Base-by-base conservation (phyloP, 2,797 vertebrate genomes). In the Pteropus rufus region DNA sequence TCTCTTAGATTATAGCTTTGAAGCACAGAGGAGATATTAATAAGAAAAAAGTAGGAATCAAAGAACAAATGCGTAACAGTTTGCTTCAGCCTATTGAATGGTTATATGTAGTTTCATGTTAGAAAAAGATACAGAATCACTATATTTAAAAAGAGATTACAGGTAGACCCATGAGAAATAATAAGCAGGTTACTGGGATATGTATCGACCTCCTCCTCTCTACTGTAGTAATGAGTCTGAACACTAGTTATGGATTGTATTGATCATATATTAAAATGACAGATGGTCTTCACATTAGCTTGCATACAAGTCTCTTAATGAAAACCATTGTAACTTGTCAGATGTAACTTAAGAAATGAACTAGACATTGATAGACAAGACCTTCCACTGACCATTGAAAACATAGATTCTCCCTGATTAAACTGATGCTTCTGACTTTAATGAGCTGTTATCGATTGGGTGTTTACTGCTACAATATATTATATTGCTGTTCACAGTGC, bases 181-280 rank as follows among this genome's bases (percentile, higher is more conserved):
- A 93, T 92, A 96, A 89, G 62, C 89, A 96, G 79, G 10, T 98
- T 97, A 90, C 95, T 91, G 34, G 85, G 64, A 92, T 84, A 24
- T 96, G 7, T 54, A 69, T n/a, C 98, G 97, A 97, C 97, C 96
- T 97, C 97, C 96, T 98, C 92, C 58, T 95, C 98, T 97, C 93
- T 97, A 83, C 93, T 81, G 93, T 97, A 95, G 96, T 98, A 98
- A 98, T 76, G 92, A 98, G 97, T 95, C 86, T 98, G 93, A 98
- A 84, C 64, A 94, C 93, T 6, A 0, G 81, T 97, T 98, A 83
- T 0, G 36, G 97, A 97, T 97, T 86, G 34, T 94, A 98, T 98
- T 96, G 98, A 98, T 98, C 9, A 0, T 2, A 1, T 89, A 98
- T 97, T 98, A 97, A 97, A 98, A 98, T 98, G 98, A 98, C 97